These are phyloP conservation scores for Blastobasis lacticolella DNA, from an alignment of 2,888 invertebrate genomes.

Conservation along the genomic window DNA sequence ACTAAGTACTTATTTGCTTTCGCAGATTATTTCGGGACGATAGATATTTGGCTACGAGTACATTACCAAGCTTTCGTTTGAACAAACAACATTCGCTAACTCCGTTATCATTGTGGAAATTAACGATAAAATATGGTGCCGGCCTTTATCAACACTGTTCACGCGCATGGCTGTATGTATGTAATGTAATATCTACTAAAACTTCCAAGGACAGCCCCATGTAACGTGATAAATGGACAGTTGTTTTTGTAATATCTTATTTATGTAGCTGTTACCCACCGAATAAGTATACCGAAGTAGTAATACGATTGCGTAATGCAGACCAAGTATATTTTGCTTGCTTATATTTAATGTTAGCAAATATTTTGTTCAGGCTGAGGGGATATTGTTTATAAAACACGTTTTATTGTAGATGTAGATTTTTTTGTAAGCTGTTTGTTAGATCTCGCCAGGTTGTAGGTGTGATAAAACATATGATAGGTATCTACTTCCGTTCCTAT, in stretches of 20 bases:
- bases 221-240: conserved; percentile 5
- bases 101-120: neutral
- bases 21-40: too few species aligned
- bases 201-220: conserved; percentile 4
- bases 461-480: too few species aligned
- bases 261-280: neutral
- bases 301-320: neutral
- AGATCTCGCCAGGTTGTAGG: too few species aligned
- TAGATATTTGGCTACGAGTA: too few species aligned
- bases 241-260: neutral
- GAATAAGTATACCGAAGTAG: neutral
- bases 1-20: too few species aligned
- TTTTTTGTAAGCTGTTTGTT: too few species aligned
- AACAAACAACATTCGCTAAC: neutral
- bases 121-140: conserved; percentile 6
- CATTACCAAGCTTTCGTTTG: too few species aligned
- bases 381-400: too few species aligned
- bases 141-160: conserved; percentile 8
- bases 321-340: too few species aligned
- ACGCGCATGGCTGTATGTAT: neutral
- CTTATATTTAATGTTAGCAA: neutral
- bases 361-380: neutral
- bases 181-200: neutral
- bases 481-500: too few species aligned
- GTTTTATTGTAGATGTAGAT: too few species aligned